These are phyloP conservation scores for Peromyscus nudipes DNA, from an alignment of 2,797 vertebrate species.

Conservation along the genomic window DNA sequence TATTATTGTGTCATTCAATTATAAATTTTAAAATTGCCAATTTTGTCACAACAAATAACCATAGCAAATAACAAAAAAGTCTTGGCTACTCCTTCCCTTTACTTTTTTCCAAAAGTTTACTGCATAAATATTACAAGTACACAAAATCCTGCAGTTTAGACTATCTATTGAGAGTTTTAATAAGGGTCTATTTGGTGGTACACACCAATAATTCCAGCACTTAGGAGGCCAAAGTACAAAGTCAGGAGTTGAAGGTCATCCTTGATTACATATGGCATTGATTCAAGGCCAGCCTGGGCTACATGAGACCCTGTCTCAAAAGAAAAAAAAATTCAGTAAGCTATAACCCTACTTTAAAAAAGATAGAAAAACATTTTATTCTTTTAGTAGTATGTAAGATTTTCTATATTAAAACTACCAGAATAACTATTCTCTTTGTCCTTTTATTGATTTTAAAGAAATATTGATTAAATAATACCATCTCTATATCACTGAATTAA, in stretches of 20 bases:
- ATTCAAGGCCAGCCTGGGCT: background rate
- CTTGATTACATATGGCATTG: background rate
- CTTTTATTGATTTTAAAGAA: constrained; percentile 18
- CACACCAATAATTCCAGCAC: background rate
- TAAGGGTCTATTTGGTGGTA: background rate
- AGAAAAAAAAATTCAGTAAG: background rate
- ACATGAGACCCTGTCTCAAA: background rate
- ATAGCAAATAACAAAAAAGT: constrained; percentile 22
- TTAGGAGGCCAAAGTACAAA: background rate
- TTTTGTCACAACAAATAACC: constrained; percentile 49
- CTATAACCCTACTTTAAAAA: background rate
- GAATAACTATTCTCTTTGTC: constrained; percentile 16
- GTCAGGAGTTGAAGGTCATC: background rate
- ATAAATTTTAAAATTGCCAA: constrained; percentile 49
- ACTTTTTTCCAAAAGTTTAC: constrained; percentile 21
- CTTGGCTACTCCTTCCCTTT: background rate
- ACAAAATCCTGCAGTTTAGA: background rate
- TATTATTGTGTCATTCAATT: constrained; percentile 1
- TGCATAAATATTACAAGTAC: constrained; percentile 26
- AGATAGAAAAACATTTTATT: background rate
- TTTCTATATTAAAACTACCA: background rate
- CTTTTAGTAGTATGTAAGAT: background rate
- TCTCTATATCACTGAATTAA: constrained; percentile 22
- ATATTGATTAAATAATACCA: constrained; percentile 13
- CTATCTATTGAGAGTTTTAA: background rate